Evolutionary conservation across 2,797 vertebrate genomes (phyloP).

Genomic region (Hemibagrus guttatus): DNA sequence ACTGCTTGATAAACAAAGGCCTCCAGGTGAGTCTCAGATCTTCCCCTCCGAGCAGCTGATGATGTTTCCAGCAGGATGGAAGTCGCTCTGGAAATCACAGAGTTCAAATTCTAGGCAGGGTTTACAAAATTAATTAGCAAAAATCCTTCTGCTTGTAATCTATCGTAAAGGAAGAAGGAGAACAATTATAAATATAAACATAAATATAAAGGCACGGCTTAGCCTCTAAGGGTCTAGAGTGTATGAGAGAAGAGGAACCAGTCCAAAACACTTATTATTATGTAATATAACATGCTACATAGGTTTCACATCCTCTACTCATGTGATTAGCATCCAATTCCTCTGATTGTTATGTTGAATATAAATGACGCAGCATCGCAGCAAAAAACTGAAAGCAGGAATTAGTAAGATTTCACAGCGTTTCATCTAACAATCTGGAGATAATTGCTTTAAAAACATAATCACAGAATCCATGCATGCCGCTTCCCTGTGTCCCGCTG

Average conservation of each 20-base stretch:
- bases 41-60: conserved; percentile 21
- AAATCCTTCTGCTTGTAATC: conserved; percentile 42
- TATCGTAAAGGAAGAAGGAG: background rate
- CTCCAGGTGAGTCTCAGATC: background rate
- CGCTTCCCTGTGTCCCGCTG: background rate
- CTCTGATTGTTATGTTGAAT: background rate
- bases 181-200: conserved; percentile 42
- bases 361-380: background rate
- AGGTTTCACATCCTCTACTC: background rate
- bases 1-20: background rate
- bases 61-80: conserved; percentile 34
- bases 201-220: conserved; percentile 27
- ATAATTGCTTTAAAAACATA: conserved; percentile 37
- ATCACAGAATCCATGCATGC: background rate
- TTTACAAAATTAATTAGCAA: conserved; percentile 57
- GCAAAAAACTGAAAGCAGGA: background rate
- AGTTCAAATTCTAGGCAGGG: conserved; percentile 46
- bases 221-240: background rate
- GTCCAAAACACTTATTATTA: background rate
- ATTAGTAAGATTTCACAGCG: conserved; percentile 1
- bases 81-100: conserved; percentile 1
- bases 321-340: background rate
- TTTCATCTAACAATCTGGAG: background rate
- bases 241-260: background rate
- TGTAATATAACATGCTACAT: background rate